Evolutionary conservation across 1,140 invertebrate species (phyloP), one percentile per base, ranked within the genome.

Genomic region (Macrocentrus cingulum): DNA sequence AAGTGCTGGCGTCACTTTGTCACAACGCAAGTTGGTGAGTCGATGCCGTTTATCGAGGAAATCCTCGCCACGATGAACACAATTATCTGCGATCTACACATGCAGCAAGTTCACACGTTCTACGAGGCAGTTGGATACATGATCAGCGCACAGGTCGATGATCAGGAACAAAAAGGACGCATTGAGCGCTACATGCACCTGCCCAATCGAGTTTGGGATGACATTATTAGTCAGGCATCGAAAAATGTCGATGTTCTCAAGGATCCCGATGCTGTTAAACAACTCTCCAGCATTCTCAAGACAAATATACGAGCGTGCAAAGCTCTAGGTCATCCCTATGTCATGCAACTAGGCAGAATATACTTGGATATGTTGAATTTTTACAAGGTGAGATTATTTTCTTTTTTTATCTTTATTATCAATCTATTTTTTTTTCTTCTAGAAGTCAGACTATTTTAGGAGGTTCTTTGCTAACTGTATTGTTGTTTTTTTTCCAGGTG

Each of bases 61-160:
- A 99, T 99, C 67, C 82, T 99, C 53, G 87, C 87, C 70, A 95
- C 92, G 63, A 97, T 99, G 71, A 97, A 93, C 72, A 91, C 91
- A 57, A 99, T 99, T 62, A 99, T 99, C 67, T 99, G 97, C 85
- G 97, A 99, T 85, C 83, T 99, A 61, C 94, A 98, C 78, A 93
- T 94, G 41, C 91, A 97, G 68, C 96, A 94, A 89, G 95, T 99
- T n/a, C 96, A 99, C 74, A 99, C 97, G 34, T 99, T 99, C 81
- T 99, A 99, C 80, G 98, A 99, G 83, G 97, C 98, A 46, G 95
- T 99, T 51, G 98, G 97, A 41, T 94, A 97, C 71, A 99, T 99
- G 95, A 99, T 99, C 68, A 92, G 89, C 76, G 94, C 96, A 36
- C 94, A 98, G 78, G 85, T 89, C 11, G 95, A 99, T 79, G 86